Evolutionary conservation across 1,140 invertebrate genomes (phyloP).

Genomic region (Neuroterus valhalla): DNA sequence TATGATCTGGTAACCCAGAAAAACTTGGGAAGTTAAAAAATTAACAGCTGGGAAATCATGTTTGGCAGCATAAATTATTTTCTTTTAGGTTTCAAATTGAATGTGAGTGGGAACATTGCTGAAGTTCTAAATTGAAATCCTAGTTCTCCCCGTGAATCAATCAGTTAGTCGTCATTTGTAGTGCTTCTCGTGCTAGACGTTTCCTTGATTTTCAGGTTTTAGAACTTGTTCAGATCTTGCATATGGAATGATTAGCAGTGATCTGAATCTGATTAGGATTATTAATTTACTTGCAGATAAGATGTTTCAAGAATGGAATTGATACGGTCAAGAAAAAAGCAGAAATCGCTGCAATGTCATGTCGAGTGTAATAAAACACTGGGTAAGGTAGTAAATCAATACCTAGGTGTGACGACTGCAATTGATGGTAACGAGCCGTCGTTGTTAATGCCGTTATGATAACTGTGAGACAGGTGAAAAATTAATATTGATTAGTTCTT

Average conservation of each 20-base stretch:
- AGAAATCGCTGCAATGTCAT: constrained; percentile 1
- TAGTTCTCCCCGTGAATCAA: too few relatives aligned
- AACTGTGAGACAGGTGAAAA: constrained; percentile 14
- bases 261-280: not conserved
- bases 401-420: constrained; percentile 20
- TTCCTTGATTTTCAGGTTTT: constrained; percentile 2
- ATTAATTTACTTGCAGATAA: not conserved
- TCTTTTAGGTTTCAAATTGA: too few relatives aligned
- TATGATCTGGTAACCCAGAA: too few relatives aligned
- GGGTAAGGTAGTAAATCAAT: constrained; percentile 27
- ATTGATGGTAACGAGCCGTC: constrained; percentile 25
- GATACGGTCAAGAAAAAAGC: constrained; percentile 6
- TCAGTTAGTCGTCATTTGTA: too few relatives aligned
- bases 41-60: too few relatives aligned
- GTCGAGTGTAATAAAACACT: constrained; percentile 27
- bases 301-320: constrained; percentile 10
- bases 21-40: too few relatives aligned
- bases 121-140: too few relatives aligned
- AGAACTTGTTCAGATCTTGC: not conserved
- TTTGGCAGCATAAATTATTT: too few relatives aligned
- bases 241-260: not conserved
- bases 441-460: constrained; percentile 28
- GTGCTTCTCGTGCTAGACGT: not conserved
- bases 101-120: too few relatives aligned
- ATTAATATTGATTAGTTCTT: constrained; percentile 13